Percentiles rank a stretch among this genome's conserved stretches.
These are phyloP conservation scores for Tricholauxania praeusta DNA, from an alignment of 2,888 invertebrate genomes.

Conservation along the genomic window DNA sequence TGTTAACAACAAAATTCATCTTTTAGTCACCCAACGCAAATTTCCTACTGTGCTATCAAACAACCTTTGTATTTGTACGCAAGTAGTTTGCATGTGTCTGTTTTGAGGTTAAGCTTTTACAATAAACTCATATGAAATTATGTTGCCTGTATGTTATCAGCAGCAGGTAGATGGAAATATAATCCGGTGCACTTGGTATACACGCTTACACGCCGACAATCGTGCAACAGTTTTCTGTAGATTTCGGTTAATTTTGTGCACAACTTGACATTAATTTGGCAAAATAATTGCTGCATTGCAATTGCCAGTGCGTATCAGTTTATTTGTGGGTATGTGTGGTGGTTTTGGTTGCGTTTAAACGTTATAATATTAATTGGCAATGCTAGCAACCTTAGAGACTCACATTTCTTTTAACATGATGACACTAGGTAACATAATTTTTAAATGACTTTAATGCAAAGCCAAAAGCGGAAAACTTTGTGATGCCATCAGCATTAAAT, in stretches of 20 bases:
- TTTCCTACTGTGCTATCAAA: too few species aligned
- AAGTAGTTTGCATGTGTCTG: background rate
- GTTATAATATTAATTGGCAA: too few species aligned
- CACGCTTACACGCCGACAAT: too few species aligned
- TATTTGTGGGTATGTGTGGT: background rate
- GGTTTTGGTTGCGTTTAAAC: background rate
- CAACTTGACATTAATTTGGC: conserved; percentile 30
- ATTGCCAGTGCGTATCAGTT: conserved; percentile 3
- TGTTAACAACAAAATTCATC: too few species aligned
- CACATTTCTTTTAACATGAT: background rate
- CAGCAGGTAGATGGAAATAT: background rate
- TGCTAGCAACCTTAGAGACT: background rate
- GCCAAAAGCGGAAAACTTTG: too few species aligned
- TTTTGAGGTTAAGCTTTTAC: conserved; percentile 26
- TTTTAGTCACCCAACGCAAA: too few species aligned
- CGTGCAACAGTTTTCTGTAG: too few species aligned
- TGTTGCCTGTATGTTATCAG: conserved; percentile 20
- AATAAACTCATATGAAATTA: conserved; percentile 31
- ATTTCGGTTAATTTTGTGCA: conserved; percentile 26
- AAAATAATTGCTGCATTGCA: conserved; percentile 20
- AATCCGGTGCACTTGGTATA: too few species aligned
- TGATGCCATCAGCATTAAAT: too few species aligned
- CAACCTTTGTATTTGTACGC: background rate
- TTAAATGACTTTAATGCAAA: too few species aligned
- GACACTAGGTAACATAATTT: background rate